phyloP scores from a whole-genome alignment of 1,140 invertebrate species.

The Chrysomallon squamiferum region DNA sequence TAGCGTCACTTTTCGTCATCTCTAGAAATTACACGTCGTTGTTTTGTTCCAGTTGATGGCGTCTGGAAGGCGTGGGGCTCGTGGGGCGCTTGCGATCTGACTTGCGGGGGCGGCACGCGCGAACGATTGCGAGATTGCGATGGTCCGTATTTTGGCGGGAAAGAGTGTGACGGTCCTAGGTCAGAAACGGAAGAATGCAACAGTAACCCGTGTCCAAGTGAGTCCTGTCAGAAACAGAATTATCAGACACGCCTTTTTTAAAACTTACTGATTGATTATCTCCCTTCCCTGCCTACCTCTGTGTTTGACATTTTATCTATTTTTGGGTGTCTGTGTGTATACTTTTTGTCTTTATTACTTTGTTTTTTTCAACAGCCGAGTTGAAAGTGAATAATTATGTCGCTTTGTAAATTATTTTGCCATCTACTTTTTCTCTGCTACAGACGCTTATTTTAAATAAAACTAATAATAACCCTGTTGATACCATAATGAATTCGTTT shows the following conservation, averaged over 20 bases:
- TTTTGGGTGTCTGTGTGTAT: background rate
- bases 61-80: slow-evolving; percentile 32
- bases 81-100: slow-evolving; percentile 39
- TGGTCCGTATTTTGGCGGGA: slow-evolving; percentile 43
- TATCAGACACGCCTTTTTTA: background rate
- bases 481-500: too few relatives aligned
- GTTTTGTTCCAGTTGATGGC: slow-evolving; percentile 35
- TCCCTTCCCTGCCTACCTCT: background rate
- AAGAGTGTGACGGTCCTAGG: slow-evolving; percentile 32
- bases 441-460: too few relatives aligned
- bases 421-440: too few relatives aligned
- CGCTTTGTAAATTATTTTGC: background rate
- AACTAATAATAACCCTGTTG: too few relatives aligned
- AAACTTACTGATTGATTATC: background rate
- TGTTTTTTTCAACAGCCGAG: background rate
- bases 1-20: too few relatives aligned
- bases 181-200: slow-evolving; percentile 32
- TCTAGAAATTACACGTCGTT: too few relatives aligned
- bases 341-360: background rate
- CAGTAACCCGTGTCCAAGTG: slow-evolving; percentile 37
- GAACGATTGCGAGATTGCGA: slow-evolving; percentile 29
- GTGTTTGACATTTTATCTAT: background rate
- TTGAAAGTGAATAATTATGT: background rate
- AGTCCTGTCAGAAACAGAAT: background rate
- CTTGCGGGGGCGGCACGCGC: slow-evolving; percentile 44